Evolutionary conservation across 2,113 vertebrate genomes (phyloP).

Genomic region (Guaruba guarouba): DNA sequence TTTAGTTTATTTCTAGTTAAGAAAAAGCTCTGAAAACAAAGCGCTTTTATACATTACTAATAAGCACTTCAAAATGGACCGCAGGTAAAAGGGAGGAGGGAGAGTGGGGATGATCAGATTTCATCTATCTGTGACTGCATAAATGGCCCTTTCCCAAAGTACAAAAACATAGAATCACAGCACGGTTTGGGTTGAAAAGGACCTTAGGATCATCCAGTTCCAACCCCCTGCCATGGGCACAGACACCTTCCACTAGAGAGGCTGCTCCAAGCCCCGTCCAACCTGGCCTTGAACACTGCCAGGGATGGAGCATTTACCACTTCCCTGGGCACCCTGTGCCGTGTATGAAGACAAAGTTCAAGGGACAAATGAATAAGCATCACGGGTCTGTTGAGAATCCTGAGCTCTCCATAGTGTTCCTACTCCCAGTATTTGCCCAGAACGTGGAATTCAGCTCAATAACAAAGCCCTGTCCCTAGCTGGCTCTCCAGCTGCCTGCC

Average conservation of each 20-base stretch:
- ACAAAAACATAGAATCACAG: not conserved
- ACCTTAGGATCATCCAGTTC: not conserved
- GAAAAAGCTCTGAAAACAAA: not conserved
- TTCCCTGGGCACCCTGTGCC: not conserved
- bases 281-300: not conserved
- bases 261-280: not conserved
- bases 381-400: not conserved
- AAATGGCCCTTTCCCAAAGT: not conserved
- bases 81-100: not conserved
- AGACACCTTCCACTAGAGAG: not conserved
- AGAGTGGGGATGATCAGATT: accelerated
- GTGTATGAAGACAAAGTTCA: not conserved
- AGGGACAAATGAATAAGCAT: not conserved
- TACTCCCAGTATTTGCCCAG: not conserved
- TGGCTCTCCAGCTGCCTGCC: not conserved
- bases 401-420: accelerated
- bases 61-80: not conserved
- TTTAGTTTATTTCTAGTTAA: not conserved
- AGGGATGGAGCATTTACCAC: not conserved
- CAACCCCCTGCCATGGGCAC: not conserved
- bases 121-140: not conserved
- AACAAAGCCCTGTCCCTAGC: not conserved
- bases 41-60: not conserved
- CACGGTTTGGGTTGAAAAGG: not conserved
- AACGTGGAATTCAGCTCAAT: not conserved